Evolutionary conservation across 2,113 vertebrate species (phyloP), one percentile per base, ranked within the genome.

Genomic region (Sander lucioperca): DNA sequence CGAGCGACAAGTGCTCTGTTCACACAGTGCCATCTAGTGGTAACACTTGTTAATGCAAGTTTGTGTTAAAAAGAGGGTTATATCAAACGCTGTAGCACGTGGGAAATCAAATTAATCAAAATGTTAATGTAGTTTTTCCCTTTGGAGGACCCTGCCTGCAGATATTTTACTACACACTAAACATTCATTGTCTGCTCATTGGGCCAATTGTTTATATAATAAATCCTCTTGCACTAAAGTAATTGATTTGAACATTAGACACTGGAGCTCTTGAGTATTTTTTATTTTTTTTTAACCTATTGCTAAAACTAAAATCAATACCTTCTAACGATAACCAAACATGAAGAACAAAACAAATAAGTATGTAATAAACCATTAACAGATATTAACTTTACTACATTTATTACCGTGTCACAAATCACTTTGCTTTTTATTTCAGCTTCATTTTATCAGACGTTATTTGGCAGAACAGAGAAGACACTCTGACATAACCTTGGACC

Each of bases 371-470:
- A 36, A 61, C 62, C 15, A 33, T 16, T 30, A 67, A 25, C 12
- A 43, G 4, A 1, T 48, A 6, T 12, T 54, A 9, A 51, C 18
- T 58, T 47, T 48, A 25, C 23, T 54, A 3, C 10, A 82, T 21
- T 63, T 1, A 14, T 36, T 51, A 61, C 61, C 50, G 12, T 30
- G 19, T 65, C 2, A 33, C 5, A 45, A 18, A 59, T 27, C 0
- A n/a, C 50, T 51, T 63, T 56, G 1, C 4, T 48, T 59, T 61
- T 59, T 18, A 8, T 85, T 90, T 47, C 88, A 99, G 98, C 94
- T 99, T 58, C 94, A 94, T 66, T 99, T 99, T 65, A 94, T 99
- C 79, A 95, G 95, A 70, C 91, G 92, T 86, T 99, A 99, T 91
- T 90, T 99, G 88, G 88, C 88, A 2, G 97, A 96, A 16, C 86